phyloP scores from a whole-genome alignment of 2,888 invertebrate genomes.

The Nematopogon swammerdamellus region DNA sequence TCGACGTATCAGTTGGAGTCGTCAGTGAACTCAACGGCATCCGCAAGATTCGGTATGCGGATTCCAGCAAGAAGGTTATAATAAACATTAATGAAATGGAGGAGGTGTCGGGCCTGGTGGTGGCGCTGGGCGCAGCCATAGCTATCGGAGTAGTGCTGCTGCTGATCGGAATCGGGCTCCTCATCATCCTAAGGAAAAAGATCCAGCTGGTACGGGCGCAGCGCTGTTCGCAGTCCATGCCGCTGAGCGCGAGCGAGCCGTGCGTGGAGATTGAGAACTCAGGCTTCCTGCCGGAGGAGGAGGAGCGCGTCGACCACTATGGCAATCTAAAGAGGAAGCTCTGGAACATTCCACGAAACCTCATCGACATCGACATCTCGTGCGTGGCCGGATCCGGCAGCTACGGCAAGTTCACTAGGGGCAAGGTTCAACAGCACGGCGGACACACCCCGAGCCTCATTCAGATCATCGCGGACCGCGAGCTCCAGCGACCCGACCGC shows the following conservation, averaged over 20 bases:
- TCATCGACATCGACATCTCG: slow-evolving; percentile 67
- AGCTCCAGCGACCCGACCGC: slow-evolving; percentile 49
- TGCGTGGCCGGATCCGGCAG: slow-evolving; percentile 70
- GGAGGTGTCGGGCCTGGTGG: slow-evolving; percentile 43
- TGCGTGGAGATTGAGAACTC: slow-evolving; percentile 79
- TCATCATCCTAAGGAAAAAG: slow-evolving; percentile 54
- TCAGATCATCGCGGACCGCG: slow-evolving; percentile 62
- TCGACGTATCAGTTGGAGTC: slow-evolving; percentile 68
- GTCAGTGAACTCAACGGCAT: slow-evolving; percentile 65
- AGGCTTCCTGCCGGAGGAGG: slow-evolving; percentile 72
- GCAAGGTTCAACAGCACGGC: slow-evolving; percentile 62
- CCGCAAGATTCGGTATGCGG: slow-evolving; percentile 64
- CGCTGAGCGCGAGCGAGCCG: slow-evolving; percentile 74
- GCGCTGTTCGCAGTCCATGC: slow-evolving; percentile 50
- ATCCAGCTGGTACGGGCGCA: slow-evolving; percentile 44
- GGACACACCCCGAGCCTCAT: slow-evolving; percentile 52
- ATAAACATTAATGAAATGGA: slow-evolving; percentile 49
- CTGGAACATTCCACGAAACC: slow-evolving; percentile 68
- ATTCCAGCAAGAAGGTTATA: slow-evolving; percentile 50
- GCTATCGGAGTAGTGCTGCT: slow-evolving; percentile 73
- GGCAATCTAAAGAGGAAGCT: slow-evolving; percentile 72
- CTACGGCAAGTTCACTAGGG: slow-evolving; percentile 75
- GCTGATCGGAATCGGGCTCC: slow-evolving; percentile 58
- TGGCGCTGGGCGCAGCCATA: slow-evolving; percentile 55
- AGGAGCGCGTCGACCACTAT: slow-evolving; percentile 66